These are phyloP conservation scores for Athalia circularis DNA, from an alignment of 2,888 invertebrate genomes.

Conservation along the genomic window DNA sequence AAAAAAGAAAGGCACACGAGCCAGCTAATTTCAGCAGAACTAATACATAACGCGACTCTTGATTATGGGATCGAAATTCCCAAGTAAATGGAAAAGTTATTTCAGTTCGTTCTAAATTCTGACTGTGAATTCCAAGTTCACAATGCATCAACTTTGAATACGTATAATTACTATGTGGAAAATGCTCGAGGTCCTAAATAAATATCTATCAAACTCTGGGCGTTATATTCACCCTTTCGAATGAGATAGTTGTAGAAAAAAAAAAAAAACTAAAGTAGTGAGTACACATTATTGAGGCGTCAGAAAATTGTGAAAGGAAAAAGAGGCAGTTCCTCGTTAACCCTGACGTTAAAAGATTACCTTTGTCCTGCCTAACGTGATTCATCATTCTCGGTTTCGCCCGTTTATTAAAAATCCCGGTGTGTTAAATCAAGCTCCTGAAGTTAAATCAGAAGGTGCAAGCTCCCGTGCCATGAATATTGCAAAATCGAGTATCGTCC, in stretches of 20 bases:
- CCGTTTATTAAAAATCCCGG: not conserved
- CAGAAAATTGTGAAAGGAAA: not conserved
- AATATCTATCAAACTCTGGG: not conserved
- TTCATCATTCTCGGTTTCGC: slow-evolving; percentile 21
- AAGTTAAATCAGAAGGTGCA: too few species aligned
- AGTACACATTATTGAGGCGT: not conserved
- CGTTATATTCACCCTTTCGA: not conserved
- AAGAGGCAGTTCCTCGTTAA: slow-evolving; percentile 1
- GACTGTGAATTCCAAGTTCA: not conserved
- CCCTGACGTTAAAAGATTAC: slow-evolving; percentile 28
- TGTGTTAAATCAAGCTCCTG: too few species aligned
- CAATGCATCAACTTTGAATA: not conserved
- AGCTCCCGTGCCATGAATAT: too few species aligned
- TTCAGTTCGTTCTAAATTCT: not conserved
- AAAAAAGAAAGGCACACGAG: not conserved
- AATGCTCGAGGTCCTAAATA: not conserved
- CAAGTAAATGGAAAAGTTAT: not conserved
- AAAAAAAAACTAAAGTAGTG: not conserved
- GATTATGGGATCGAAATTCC: not conserved
- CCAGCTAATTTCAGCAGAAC: not conserved
- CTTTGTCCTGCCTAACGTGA: not conserved
- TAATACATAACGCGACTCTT: not conserved
- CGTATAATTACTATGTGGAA: not conserved
- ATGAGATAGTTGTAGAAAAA: not conserved
- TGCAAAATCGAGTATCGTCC: too few species aligned